Conservation (phyloP, 2,113 vertebrate species). For the Anguilla rostrata region DNA sequence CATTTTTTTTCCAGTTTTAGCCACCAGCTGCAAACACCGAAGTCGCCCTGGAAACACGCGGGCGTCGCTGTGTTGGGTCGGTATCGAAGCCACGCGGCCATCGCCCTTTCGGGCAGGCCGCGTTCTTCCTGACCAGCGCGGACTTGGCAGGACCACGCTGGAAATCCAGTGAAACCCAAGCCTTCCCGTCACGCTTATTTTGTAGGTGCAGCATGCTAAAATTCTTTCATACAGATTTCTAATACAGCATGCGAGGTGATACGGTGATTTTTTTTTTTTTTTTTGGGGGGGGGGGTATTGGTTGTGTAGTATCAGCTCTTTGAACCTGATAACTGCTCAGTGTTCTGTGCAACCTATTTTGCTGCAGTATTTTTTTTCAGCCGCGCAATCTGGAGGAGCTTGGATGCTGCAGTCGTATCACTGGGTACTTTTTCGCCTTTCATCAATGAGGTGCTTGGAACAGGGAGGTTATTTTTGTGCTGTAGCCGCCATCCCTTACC, state of each 20-base stretch:
- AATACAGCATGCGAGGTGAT: slow-evolving; percentile 37
- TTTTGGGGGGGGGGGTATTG: background rate
- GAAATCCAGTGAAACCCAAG: slow-evolving; percentile 68
- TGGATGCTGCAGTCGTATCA: background rate
- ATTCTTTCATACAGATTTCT: slow-evolving; percentile 55
- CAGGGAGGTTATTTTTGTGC: slow-evolving; percentile 28
- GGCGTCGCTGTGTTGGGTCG: too few species aligned
- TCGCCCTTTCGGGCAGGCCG: background rate
- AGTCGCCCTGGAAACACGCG: background rate
- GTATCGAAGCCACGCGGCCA: background rate
- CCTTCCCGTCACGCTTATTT: slow-evolving; percentile 59
- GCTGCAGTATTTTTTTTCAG: slow-evolving; percentile 16
- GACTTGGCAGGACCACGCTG: slow-evolving; percentile 38
- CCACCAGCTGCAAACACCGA: background rate
- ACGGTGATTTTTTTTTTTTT: too few species aligned
- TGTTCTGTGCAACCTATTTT: slow-evolving; percentile 24
- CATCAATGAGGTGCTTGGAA: slow-evolving; percentile 8
- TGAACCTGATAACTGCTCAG: slow-evolving; percentile 31
- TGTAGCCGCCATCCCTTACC: slow-evolving; percentile 25
- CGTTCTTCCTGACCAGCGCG: slow-evolving; percentile 55
- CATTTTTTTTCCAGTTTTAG: background rate
- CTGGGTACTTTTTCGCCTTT: background rate
- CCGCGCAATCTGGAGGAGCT: background rate
- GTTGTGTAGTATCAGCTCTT: slow-evolving; percentile 33
- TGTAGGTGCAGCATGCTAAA: slow-evolving; percentile 56